These are phyloP conservation scores for Podarcis cretensis DNA, from an alignment of 2,113 vertebrate species.

Conservation along the genomic window DNA sequence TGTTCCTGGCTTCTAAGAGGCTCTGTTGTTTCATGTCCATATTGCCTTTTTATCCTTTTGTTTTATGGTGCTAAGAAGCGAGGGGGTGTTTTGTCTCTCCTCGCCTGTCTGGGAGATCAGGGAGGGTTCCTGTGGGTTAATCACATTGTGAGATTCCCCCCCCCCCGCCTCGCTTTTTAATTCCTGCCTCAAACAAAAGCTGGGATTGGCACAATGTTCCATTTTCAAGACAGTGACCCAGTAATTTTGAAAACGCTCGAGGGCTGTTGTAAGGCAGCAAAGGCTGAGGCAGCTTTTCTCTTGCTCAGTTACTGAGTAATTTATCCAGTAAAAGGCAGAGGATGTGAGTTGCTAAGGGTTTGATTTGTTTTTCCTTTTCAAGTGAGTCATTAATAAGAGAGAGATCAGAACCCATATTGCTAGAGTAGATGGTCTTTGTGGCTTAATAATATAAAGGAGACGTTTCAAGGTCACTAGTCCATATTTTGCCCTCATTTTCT, in stretches of 20 bases:
- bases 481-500: slow-evolving; percentile 27
- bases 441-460: not conserved
- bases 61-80: slow-evolving; percentile 15
- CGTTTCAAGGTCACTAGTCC: not conserved
- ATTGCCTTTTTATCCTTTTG: not conserved
- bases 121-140: not conserved
- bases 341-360: slow-evolving; percentile 30
- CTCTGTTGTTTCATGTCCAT: not conserved
- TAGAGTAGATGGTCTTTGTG: not conserved
- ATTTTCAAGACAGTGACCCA: slow-evolving; percentile 29
- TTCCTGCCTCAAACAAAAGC: slow-evolving; percentile 20
- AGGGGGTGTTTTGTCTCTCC: not conserved
- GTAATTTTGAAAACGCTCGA: slow-evolving; percentile 36
- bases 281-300: slow-evolving; percentile 33
- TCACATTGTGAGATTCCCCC: slow-evolving; percentile 18
- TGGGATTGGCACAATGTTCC: not conserved
- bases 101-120: not conserved
- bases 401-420: slow-evolving; percentile 1
- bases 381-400: not conserved
- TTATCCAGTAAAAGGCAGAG: slow-evolving; percentile 26
- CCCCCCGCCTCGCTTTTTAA: not conserved
- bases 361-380: not conserved
- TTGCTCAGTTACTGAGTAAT: slow-evolving; percentile 21
- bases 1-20: not conserved
- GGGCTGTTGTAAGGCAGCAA: slow-evolving; percentile 4